Conservation (phyloP, 2,113 vertebrate genomes). For the Ptilorrhoa leucosticta region DNA sequence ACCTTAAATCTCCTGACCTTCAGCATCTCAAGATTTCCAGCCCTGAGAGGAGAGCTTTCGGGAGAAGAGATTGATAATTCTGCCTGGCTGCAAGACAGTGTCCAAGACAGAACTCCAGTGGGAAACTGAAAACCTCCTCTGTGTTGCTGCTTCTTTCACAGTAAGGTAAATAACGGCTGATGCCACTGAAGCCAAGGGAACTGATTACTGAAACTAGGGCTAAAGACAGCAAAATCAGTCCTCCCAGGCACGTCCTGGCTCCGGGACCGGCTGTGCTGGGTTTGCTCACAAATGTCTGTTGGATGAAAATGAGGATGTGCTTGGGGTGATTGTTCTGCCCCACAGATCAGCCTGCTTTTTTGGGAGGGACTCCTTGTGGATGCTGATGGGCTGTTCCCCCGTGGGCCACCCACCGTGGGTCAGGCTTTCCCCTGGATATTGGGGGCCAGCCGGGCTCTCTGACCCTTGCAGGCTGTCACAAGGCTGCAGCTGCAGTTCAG, state of each 20-base stretch:
- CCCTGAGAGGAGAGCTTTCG: background rate
- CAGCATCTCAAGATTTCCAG: conserved; percentile 47
- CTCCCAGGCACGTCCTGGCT: background rate
- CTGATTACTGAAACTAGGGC: background rate
- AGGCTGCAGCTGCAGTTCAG: background rate
- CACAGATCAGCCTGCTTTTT: background rate
- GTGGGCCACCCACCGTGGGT: background rate
- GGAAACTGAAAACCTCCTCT: conserved; percentile 28
- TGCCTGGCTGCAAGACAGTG: background rate
- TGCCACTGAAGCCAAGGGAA: background rate
- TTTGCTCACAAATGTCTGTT: background rate
- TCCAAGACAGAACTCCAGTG: conserved; percentile 16
- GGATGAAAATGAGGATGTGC: background rate
- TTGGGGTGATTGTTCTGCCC: background rate
- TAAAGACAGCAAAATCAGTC: conserved; percentile 1
- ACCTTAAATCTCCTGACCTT: conserved; percentile 61
- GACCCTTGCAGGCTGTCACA: background rate
- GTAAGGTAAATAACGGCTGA: conserved; percentile 36
- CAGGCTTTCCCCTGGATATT: background rate
- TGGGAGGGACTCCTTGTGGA: background rate
- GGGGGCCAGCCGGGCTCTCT: background rate
- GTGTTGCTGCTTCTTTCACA: conserved; percentile 14
- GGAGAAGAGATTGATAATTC: conserved; percentile 45
- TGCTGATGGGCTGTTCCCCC: background rate
- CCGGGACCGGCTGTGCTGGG: background rate